A percentile compares a stretch with the other conserved stretches of the same genome.
Evolutionary conservation across 2,797 vertebrate genomes (phyloP).

Genomic region (Fringilla coelebs): DNA sequence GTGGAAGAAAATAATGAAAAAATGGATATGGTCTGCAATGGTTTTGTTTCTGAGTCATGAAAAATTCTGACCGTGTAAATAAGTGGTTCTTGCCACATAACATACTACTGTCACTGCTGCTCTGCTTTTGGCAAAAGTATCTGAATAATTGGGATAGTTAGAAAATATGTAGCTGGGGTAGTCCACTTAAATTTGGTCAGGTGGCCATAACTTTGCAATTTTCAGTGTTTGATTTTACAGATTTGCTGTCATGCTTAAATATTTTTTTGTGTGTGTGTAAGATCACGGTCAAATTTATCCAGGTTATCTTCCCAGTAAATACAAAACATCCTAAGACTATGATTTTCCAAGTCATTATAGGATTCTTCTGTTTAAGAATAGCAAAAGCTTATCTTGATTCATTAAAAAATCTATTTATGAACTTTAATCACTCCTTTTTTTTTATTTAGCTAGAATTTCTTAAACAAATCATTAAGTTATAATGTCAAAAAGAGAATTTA

Average conservation of each 20-base stretch:
- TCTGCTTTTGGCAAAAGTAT: background rate
- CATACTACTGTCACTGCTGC: background rate
- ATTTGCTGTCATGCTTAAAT: background rate
- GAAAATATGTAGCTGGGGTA: background rate
- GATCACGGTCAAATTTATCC: background rate
- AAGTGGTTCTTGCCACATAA: background rate
- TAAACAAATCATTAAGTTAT: background rate
- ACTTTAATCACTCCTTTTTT: background rate
- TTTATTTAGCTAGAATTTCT: background rate
- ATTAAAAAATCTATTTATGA: background rate
- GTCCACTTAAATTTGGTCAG: background rate
- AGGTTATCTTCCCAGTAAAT: background rate
- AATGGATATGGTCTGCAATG: background rate
- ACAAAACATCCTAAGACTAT: background rate
- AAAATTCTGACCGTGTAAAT: background rate
- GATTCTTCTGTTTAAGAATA: background rate
- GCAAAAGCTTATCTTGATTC: background rate
- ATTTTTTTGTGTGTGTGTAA: background rate
- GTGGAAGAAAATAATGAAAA: background rate
- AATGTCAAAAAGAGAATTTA: background rate
- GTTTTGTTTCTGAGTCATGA: background rate
- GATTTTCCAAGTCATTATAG: background rate
- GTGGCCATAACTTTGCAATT: background rate
- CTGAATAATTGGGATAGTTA: background rate
- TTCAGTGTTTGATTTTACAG: background rate